Evolutionary conservation across 2,888 invertebrate genomes (phyloP), one percentile per base, ranked within the genome.

Genomic region (Hyalella azteca): DNA sequence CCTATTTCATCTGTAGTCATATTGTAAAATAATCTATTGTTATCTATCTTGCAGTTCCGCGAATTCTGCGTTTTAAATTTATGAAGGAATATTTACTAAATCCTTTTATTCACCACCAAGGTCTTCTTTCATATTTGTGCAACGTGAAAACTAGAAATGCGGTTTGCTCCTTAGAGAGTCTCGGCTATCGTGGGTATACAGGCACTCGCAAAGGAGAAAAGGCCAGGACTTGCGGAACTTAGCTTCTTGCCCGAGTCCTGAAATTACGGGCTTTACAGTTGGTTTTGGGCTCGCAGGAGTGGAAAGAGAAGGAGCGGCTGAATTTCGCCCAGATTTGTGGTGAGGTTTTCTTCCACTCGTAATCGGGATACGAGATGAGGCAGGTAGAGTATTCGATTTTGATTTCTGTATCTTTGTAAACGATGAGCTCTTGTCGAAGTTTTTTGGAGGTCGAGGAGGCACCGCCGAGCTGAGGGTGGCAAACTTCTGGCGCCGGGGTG

Each of bases 191-290:
- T 66, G 15, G 66, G 45, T 39, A n/a, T 75, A 41, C 5, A 75
- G 26, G n/a, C 75, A 75, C 11, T 75, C 75, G 40, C 75, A 75
- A 2, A 75, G 45, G 11, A 75, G 45, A 29, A 75, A 75, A 26
- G 75, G 75, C 45, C 40, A 45, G 29, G 75, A 75, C 45, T 75
- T 75, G 5, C 75, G 40, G 26, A 45, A 26, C 45, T 75, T 75
- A 9, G 29, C 36, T 11, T 15, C n/a, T 9, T n/a, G 22, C 7
- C 15, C 5, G 66, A 36, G 66, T 22, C 36, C 36, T 5, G 36
- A n/a, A 19, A 36, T 32, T 36, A 19, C 11, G 19, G 66, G 66
- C 36, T 36, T 32, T 7, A n/a, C 11, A n/a, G 66, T 19, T 13
- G 66, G 66, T 15, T 36, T 66, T 11, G 66, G 66, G 36, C 66